Evolutionary conservation across 1,140 invertebrate species (phyloP), one percentile per base, ranked within the genome.

Genomic region (Trinorchestia longiramus): DNA sequence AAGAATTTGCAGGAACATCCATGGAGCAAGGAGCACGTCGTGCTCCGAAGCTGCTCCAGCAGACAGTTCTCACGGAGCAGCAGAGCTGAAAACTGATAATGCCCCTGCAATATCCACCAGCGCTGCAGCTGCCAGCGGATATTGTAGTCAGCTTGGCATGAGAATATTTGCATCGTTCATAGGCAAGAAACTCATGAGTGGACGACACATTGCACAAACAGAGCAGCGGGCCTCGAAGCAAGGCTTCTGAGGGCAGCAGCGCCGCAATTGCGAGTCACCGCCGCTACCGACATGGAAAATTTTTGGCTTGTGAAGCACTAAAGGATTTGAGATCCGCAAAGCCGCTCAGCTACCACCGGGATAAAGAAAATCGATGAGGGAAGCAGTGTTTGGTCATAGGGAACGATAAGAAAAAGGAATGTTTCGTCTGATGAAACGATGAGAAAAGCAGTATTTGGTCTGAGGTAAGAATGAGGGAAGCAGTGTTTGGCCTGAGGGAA

Each of bases 291-390:
- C 15, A 77, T 23, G 62, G 62, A 77, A 77, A 77, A 77, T 77
- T 77, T 53, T 77, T 23, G 62, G 62, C 62, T 77, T 77, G 62
- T 77, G 62, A 77, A 77, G 62, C 62, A 36, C 62, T 77, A 77
- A 77, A 77, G 62, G 62, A 77, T 77, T 77, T 77, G 62, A 77
- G 62, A 77, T 77, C 62, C 62, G 11, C 36, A 36, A 77, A 77
- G 62, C 62, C 62, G 15, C 62, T 77, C 62, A 23, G 28, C 62
- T 77, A 28, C 62, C 62, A 36, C 62, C 28, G 15, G 62, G 62
- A 77, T 77, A 77, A 77, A 77, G 62, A 77, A 77, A 77, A 77
- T 77, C 62, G 62, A 77, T 77, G 62, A 77, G 62, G 62, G 62
- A 77, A 77, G 62, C 62, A 77, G 62, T 77, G 62, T 77, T 77